A percentile compares a stretch with the other conserved stretches of the same genome.
Conservation (phyloP, 1,140 invertebrate genomes). For the Archivesica marissinica region DNA sequence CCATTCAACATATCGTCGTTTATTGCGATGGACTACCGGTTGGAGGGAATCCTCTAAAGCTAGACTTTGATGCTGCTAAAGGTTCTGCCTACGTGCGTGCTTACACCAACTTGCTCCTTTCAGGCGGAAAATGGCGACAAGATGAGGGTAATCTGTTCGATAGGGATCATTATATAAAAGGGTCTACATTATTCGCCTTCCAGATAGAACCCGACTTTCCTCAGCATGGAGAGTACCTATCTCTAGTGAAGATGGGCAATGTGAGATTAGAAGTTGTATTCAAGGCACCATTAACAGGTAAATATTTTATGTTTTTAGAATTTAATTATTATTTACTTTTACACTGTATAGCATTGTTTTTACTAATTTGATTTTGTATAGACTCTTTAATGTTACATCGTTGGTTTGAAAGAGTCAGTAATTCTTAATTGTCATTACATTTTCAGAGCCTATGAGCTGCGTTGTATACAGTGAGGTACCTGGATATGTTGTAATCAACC, state of each 20-base stretch:
- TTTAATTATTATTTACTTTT: too few relatives aligned
- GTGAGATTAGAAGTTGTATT: constrained; percentile 43
- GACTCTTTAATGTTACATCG: too few relatives aligned
- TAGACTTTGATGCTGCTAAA: constrained; percentile 25
- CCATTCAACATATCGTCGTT: constrained; percentile 32
- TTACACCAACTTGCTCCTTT: constrained; percentile 20
- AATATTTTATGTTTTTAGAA: too few relatives aligned
- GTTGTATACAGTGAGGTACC: too few relatives aligned
- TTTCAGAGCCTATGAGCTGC: too few relatives aligned
- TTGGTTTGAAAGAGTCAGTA: too few relatives aligned
- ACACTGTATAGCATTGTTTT: too few relatives aligned
- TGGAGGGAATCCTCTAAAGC: constrained; percentile 40
- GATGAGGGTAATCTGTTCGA: constrained; percentile 39
- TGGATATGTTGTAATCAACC: too few relatives aligned
- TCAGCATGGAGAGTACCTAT: constrained; percentile 26
- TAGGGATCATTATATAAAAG: constrained; percentile 16
- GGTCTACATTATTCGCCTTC: constrained; percentile 52
- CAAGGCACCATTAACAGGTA: constrained; percentile 7
- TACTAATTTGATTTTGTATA: too few relatives aligned
- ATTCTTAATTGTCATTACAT: too few relatives aligned
- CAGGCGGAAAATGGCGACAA: constrained; percentile 44
- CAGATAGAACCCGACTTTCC: constrained; percentile 57
- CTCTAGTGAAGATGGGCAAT: constrained; percentile 17
- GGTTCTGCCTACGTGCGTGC: constrained; percentile 29
- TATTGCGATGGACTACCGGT: constrained; percentile 48